phyloP scores from a whole-genome alignment of 1,140 invertebrate species.

The Drosophila subpulchrella region DNA sequence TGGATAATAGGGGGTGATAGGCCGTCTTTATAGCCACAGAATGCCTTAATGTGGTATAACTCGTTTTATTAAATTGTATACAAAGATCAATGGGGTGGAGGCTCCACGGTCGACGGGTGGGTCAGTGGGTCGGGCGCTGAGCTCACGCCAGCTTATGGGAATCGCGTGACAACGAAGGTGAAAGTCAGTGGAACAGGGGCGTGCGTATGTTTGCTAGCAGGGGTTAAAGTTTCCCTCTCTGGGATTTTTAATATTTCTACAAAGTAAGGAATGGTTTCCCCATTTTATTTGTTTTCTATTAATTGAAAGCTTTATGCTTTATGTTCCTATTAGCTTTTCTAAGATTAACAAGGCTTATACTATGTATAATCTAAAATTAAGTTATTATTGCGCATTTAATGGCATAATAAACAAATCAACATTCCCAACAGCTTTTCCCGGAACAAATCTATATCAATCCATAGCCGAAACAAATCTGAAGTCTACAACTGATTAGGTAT shows the following conservation, averaged over 20 bases:
- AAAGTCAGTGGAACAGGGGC: conserved; percentile 18
- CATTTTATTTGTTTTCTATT: neutral
- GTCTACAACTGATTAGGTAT: neutral
- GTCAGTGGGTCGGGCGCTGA: conserved; percentile 33
- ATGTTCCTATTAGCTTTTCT: too few relatives aligned
- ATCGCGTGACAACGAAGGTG: conserved; percentile 53
- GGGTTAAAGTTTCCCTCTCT: neutral
- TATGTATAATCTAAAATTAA: too few relatives aligned
- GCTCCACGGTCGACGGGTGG: conserved; percentile 18
- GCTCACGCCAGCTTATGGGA: conserved; percentile 26
- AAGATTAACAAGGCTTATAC: too few relatives aligned
- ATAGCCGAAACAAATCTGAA: neutral
- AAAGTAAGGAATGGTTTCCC: neutral
- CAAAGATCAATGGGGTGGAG: conserved; percentile 24
- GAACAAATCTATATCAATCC: neutral
- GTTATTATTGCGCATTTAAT: neutral
- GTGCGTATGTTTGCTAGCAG: neutral
- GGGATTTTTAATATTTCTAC: neutral
- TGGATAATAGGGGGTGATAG: conserved; percentile 1
- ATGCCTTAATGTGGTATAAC: conserved; percentile 38
- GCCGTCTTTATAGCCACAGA: conserved; percentile 25
- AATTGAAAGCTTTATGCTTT: neutral
- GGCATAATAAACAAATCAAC: neutral
- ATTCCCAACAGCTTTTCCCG: neutral
- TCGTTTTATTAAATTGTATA: conserved; percentile 51